These are phyloP conservation scores for Sylvietta virens DNA, from an alignment of 2,113 vertebrate genomes.

Conservation along the genomic window DNA sequence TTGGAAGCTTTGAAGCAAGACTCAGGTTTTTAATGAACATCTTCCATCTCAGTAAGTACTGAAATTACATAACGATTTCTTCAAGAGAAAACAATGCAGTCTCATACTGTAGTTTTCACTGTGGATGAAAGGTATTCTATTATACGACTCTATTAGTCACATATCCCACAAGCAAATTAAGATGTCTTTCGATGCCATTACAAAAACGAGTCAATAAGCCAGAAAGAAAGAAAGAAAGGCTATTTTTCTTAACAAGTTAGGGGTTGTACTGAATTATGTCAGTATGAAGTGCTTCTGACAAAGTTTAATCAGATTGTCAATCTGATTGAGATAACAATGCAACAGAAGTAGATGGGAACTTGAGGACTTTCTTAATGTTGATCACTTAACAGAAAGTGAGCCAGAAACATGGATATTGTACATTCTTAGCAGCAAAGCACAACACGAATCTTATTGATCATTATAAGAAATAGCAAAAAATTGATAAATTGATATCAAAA, in stretches of 20 bases:
- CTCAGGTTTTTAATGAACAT: not conserved
- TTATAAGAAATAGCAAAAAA: not conserved
- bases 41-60: not conserved
- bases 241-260: not conserved
- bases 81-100: slow-evolving; percentile 6
- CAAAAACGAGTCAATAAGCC: not conserved
- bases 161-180: not conserved
- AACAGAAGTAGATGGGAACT: not conserved
- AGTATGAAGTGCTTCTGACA: not conserved
- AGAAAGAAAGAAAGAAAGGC: not conserved
- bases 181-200: not conserved
- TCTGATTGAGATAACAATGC: not conserved
- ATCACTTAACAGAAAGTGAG: not conserved
- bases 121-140: not conserved
- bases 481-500: not conserved
- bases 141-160: not conserved
- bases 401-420: not conserved
- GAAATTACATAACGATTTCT: not conserved
- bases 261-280: not conserved
- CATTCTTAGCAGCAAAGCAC: not conserved
- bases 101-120: not conserved
- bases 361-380: not conserved
- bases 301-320: not conserved
- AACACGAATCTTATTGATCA: not conserved
- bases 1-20: slow-evolving; percentile 5